Base-by-base conservation (phyloP, 2,888 invertebrate species). In the Hypsopygia costalis region DNA sequence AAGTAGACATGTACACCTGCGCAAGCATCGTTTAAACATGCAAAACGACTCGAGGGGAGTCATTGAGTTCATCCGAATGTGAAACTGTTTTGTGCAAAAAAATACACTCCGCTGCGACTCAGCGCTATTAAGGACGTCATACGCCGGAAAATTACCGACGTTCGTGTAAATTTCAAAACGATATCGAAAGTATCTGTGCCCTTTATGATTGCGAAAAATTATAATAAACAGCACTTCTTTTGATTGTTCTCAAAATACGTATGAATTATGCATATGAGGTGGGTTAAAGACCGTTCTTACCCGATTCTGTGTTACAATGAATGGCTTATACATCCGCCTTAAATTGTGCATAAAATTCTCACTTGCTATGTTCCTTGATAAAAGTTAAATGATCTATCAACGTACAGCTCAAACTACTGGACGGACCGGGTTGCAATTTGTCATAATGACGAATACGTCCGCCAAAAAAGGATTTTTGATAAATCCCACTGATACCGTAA, bases 131-230 rank as follows among this genome's bases (percentile, higher is more conserved):
- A 76, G 81, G 77, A 78, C 77, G 75, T 78, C 85, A 81, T 62
- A 55, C 62, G 51, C 67, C 82, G 81, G 78, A 86, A 87, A 86
- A 88, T 88, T 79, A 72, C 76, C 76, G 72, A 69, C 77, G 81
- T 80, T 76, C 76, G 75, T 77, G 73, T 76, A 76, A 78, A 82
- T 81, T 80, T 82, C 69, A 81, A 83, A 81, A 65, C 57, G 57
- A 74, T 58, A 81, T 79, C 73, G 72, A 81, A 77, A 79, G 77
- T 75, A 68, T 63, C 59, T 58, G 57, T 62, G 55, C 65, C 50
- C 61, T 69, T 70, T 72, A 69, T 64, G 68, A 68, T 66, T 59
- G 62, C 66, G 62, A 67, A 65, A 60, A 62, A 68, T 66, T 67
- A 59, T 62, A 65, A 66, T 61, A 60, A 62, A 68, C 59, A 66